Conservation (phyloP, 1,140 invertebrate genomes). For the Apis laboriosa region DNA sequence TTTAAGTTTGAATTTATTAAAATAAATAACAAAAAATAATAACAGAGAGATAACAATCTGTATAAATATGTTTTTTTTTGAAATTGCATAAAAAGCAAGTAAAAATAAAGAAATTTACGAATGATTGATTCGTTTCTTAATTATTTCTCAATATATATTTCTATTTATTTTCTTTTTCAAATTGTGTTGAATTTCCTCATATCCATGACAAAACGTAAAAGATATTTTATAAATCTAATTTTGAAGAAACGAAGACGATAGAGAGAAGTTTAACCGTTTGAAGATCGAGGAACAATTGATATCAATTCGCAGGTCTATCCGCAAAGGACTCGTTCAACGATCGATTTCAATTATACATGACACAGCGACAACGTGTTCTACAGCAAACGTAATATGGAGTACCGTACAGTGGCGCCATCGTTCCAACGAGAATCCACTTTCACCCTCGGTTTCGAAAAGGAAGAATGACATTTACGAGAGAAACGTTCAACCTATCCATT, state of each 20-base stretch:
- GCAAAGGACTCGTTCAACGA: neutral
- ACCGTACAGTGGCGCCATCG: conserved; percentile 57
- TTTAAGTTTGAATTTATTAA: no score
- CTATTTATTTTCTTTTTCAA: no score
- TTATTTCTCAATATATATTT: no score
- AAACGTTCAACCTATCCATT: neutral
- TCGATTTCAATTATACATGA: conserved; percentile 27
- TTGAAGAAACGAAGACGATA: no score
- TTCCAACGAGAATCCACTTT: conserved; percentile 16
- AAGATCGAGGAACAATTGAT: neutral
- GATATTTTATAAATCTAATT: no score
- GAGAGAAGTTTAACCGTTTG: neutral
- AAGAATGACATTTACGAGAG: neutral
- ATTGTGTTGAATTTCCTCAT: no score
- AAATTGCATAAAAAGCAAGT: no score
- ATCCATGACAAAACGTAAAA: neutral
- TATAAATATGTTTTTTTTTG: no score
- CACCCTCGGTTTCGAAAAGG: conserved; percentile 13
- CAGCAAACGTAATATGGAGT: conserved; percentile 1
- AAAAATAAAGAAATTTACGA: no score
- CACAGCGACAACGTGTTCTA: conserved; percentile 14
- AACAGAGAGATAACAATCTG: no score
- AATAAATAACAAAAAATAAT: no score
- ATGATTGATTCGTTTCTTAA: no score
- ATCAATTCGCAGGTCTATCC: neutral